Conservation (phyloP, 1,140 invertebrate genomes). For the Ceratoteleas bidentatus region DNA sequence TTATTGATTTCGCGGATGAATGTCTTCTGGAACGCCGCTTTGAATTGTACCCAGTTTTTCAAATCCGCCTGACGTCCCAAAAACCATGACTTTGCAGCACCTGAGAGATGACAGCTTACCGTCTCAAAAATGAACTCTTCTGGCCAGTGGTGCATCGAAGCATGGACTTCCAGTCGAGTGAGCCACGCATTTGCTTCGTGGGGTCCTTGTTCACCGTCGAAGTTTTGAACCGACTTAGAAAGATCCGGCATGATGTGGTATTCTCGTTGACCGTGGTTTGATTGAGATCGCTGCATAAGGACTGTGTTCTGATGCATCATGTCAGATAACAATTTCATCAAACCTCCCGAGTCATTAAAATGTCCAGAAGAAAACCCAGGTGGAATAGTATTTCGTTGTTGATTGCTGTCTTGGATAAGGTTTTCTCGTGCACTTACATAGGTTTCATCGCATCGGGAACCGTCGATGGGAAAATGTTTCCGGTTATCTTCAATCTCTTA, state of each 20-base stretch:
- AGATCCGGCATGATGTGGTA: conserved; percentile 24
- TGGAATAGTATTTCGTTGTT: too few relatives aligned
- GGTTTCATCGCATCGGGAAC: too few relatives aligned
- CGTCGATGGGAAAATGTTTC: too few relatives aligned
- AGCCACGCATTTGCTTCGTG: conserved; percentile 17
- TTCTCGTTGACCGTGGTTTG: neutral
- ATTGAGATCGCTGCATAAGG: neutral
- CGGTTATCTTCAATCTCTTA: too few relatives aligned
- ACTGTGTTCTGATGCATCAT: conserved; percentile 3
- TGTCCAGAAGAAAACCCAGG: too few relatives aligned
- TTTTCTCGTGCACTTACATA: too few relatives aligned
- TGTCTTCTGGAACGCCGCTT: conserved; percentile 4
- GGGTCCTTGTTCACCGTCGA: conserved; percentile 15
- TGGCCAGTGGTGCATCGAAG: conserved; percentile 2
- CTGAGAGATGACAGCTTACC: conserved; percentile 2
- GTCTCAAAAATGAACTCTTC: conserved; percentile 17
- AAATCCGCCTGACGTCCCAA: neutral
- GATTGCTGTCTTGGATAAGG: too few relatives aligned
- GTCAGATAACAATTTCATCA: too few relatives aligned
- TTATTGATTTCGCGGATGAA: conserved; percentile 9
- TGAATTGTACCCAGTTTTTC: conserved; percentile 1
- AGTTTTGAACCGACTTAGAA: conserved; percentile 5
- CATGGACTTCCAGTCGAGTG: conserved; percentile 2
- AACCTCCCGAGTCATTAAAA: too few relatives aligned
- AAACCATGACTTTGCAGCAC: conserved; percentile 11